Evolutionary conservation across 2,113 vertebrate species (phyloP).

Genomic region (Actenoides lindsayi): DNA sequence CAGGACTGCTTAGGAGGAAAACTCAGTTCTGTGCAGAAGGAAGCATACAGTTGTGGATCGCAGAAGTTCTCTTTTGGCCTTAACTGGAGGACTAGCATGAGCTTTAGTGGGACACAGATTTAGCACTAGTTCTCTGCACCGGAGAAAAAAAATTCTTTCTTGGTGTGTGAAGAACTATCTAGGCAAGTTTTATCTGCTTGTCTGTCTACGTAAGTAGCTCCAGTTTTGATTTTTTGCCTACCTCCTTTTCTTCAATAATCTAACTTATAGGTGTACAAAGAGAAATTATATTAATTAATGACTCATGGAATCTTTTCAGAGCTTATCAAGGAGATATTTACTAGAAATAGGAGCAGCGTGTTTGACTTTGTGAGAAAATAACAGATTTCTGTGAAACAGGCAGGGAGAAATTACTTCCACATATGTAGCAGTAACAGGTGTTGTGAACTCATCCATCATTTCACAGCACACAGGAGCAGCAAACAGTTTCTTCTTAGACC

Average conservation of each 20-base stretch:
- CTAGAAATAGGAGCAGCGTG: conserved; percentile 50
- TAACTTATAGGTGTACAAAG: conserved; percentile 25
- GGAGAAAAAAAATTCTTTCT: background rate
- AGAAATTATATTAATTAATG: conserved; percentile 68
- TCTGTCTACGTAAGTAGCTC: background rate
- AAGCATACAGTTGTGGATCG: background rate
- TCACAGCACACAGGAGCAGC: background rate
- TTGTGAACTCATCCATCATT: conserved; percentile 45
- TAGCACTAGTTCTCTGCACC: background rate
- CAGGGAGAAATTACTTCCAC: conserved; percentile 23
- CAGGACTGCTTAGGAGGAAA: background rate
- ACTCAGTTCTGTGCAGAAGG: background rate
- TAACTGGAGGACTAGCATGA: background rate
- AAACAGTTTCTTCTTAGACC: background rate
- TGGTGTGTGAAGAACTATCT: background rate
- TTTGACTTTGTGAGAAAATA: conserved; percentile 78
- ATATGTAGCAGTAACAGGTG: conserved; percentile 67
- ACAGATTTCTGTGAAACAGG: conserved; percentile 74
- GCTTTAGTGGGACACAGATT: background rate
- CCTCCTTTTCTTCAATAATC: background rate
- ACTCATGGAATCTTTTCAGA: conserved; percentile 63
- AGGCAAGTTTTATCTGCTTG: background rate
- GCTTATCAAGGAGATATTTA: conserved; percentile 73
- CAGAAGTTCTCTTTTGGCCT: background rate
- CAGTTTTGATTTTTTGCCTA: background rate